Percentiles rank a stretch among this genome's conserved stretches.
phyloP scores from a whole-genome alignment of 2,797 vertebrate species.

The Micrastur ruficollis region DNA sequence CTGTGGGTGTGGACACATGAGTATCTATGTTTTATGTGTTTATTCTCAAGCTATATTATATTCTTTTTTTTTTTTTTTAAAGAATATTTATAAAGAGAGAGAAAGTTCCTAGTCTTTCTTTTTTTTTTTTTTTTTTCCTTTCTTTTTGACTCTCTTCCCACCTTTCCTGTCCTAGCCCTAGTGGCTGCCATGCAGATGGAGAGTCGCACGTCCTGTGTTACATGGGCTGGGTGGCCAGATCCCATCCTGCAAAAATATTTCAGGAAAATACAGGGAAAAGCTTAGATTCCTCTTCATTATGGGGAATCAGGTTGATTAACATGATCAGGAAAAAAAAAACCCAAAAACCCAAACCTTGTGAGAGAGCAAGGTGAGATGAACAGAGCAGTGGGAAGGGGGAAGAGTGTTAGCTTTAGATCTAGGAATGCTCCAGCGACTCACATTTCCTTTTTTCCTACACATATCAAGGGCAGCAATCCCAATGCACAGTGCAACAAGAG shows the following conservation, averaged over 20 bases:
- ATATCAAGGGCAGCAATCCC: conserved; percentile 52
- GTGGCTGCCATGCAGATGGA: background rate
- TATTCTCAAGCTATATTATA: conserved; percentile 1
- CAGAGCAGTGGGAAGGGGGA: background rate
- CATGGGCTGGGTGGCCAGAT: background rate
- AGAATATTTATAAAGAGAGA: background rate
- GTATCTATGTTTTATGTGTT: background rate
- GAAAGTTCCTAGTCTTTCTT: background rate
- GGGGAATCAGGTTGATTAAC: background rate
- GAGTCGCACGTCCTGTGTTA: background rate
- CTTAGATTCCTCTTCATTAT: background rate
- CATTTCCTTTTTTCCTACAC: conserved; percentile 33
- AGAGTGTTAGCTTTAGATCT: conserved; percentile 15
- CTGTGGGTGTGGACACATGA: background rate
- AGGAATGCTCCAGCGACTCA: conserved; percentile 29
- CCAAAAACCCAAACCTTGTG: background rate
- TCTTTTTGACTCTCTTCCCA: background rate
- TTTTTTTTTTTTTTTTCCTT: fast-evolving
- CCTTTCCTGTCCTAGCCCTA: background rate
- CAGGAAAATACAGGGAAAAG: background rate
- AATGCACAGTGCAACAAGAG: conserved; percentile 39
- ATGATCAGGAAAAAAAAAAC: background rate
- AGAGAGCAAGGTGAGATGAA: conserved; percentile 38
- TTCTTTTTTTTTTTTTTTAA: background rate
- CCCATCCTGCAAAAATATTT: background rate